Evolutionary conservation across 2,113 vertebrate genomes (phyloP).

Genomic region (Neogale vison): DNA sequence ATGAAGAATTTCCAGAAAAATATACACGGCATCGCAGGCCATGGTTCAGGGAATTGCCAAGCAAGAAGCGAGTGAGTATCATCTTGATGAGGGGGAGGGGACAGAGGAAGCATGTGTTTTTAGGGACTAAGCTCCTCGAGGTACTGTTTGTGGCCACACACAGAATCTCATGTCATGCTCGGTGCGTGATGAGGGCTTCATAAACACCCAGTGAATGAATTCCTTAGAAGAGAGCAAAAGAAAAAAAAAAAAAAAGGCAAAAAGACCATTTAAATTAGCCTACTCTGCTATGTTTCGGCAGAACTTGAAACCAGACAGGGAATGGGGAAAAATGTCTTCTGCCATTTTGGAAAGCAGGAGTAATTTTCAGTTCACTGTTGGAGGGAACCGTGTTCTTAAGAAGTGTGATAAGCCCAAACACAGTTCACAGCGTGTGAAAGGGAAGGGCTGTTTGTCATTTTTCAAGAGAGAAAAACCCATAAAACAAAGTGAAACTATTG

Average conservation of each 20-base stretch:
- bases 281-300: background rate
- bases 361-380: background rate
- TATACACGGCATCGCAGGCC: conserved; percentile 48
- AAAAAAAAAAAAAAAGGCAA: too few species aligned
- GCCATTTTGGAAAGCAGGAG: background rate
- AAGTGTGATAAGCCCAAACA: background rate
- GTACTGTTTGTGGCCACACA: background rate
- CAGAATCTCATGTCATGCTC: background rate
- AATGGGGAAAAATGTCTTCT: background rate
- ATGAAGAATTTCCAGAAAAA: conserved; percentile 59
- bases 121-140: background rate
- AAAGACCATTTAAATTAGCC: background rate
- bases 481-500: background rate
- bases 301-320: background rate
- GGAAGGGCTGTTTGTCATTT: background rate
- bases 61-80: conserved; percentile 77
- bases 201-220: background rate
- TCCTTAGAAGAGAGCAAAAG: background rate
- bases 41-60: background rate
- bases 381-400: background rate
- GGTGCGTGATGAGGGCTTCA: background rate
- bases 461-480: background rate
- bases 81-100: background rate
- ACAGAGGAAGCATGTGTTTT: background rate
- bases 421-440: background rate